These are phyloP conservation scores for Xenentodon cancila DNA, from an alignment of 2,797 vertebrate genomes.

Conservation along the genomic window DNA sequence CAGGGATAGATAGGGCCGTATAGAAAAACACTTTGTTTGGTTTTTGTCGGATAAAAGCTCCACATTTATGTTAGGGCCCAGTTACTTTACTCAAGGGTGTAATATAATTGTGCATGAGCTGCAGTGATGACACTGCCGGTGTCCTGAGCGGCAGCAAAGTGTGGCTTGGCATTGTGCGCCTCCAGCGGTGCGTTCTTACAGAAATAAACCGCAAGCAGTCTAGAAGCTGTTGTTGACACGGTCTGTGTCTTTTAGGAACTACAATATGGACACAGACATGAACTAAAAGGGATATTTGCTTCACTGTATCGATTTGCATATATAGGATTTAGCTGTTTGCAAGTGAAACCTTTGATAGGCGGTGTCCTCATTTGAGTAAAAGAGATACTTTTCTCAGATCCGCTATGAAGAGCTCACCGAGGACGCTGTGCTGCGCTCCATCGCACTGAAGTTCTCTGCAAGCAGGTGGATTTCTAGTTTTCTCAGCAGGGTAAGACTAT, in stretches of 20 bases:
- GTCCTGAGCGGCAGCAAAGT: constrained; percentile 39
- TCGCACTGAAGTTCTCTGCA: constrained; percentile 27
- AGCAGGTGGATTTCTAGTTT: constrained; percentile 44
- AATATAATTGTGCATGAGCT: background rate
- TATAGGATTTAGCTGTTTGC: background rate
- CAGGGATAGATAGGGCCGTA: background rate
- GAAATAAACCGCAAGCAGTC: constrained; percentile 27
- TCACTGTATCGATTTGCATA: background rate
- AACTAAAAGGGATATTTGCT: constrained; percentile 16
- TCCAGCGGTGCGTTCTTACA: constrained; percentile 25
- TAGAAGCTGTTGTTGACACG: constrained; percentile 7
- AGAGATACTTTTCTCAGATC: constrained; percentile 56
- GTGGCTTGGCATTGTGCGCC: constrained; percentile 47
- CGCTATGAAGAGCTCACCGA: constrained; percentile 35
- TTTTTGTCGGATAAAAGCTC: no score
- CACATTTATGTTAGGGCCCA: no score
- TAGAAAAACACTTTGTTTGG: no score
- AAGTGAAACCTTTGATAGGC: background rate
- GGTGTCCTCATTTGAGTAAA: constrained; percentile 49
- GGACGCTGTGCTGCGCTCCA: constrained; percentile 17
- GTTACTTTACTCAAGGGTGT: background rate
- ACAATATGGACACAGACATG: background rate
- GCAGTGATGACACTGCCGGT: background rate
- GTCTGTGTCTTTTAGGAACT: background rate
- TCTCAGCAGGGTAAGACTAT: constrained; percentile 40